Base-by-base conservation (phyloP, 1,140 invertebrate genomes). In the Drosophila rhopaloa region DNA sequence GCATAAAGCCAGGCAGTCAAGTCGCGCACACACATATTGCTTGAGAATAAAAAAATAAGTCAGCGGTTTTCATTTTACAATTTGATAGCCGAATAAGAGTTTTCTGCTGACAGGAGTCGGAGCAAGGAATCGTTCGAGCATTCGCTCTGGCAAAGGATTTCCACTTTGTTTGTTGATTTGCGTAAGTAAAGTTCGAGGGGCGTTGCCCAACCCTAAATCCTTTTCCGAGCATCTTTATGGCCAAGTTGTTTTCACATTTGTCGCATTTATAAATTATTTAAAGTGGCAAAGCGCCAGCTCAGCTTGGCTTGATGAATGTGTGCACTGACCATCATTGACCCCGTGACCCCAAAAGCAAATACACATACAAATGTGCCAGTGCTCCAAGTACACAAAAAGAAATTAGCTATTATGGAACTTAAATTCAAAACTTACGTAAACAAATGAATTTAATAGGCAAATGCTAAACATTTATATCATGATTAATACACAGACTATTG, bases 221-320 rank as follows among this genome's bases (percentile, higher is more conserved):
- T 58, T 43, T 73, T 55, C 57, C 46, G 46, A 50, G 43, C 27
- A 56, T 50, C 57, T 84, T 84, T 84, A 85, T 81, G 62, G 47
- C 58, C 66, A 77, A 77, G 76, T 43, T 44, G 43, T 40, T 79
- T 82, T 86, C 76, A 79, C 79, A 82, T 88, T 88, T 86, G 83
- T 47, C 66, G 79, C 79, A 89, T 83, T 88, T 89, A 88, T 88
- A 88, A 88, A 88, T 88, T 89, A 88, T 88, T 88, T 89, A 89
- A 89, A 88, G 84, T 82, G 79, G 81, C 79, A 76, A 10, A 43
- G 50, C 74, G 68, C 59, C 83, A 35, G 53, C 37, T 46, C 35
- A 13, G 29, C 47, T 13, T 24, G 27, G 43, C 19, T 59, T 70
- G 63, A 57, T 74, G 66, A 62, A 70, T 76, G 83, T 67, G 54